Conservation (phyloP, 2,888 invertebrate species). For the Heterodera filipjevi region DNA sequence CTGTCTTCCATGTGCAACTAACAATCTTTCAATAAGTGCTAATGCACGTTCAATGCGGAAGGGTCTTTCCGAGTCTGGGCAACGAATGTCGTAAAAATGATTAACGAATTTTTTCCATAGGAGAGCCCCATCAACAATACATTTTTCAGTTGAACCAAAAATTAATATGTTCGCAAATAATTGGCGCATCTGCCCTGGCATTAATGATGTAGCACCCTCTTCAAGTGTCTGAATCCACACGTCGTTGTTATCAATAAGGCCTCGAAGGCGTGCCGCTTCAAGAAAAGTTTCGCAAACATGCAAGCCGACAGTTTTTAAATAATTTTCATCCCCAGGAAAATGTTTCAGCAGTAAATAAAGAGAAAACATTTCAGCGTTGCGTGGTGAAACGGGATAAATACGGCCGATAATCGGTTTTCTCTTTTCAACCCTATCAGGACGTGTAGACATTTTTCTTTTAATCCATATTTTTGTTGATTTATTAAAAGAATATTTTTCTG, state of each 20-base stretch:
- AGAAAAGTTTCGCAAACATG: constrained; percentile 2
- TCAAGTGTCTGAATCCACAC: constrained; percentile 6
- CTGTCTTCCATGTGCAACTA: not conserved
- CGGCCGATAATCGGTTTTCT: not conserved
- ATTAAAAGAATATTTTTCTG: not conserved
- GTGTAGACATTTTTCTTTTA: not conserved
- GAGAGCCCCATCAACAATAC: constrained; percentile 1
- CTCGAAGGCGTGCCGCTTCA: constrained; percentile 3
- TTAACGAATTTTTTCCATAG: constrained; percentile 6
- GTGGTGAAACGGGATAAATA: constrained; percentile 1
- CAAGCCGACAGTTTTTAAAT: constrained; percentile 11
- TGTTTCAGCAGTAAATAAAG: constrained; percentile 14
- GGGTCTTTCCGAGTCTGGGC: not conserved
- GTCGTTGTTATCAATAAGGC: constrained; percentile 14
- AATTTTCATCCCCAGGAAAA: constrained; percentile 10
- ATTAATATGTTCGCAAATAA: constrained; percentile 18
- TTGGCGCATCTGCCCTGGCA: constrained; percentile 5
- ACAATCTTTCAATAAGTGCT: not conserved
- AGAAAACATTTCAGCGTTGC: constrained; percentile 15
- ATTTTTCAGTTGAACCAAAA: constrained; percentile 8
- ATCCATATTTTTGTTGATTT: not conserved
- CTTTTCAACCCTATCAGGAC: not conserved
- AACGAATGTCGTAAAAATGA: not conserved
- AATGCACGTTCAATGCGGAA: not conserved
- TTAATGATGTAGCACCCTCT: not conserved